phyloP scores from a whole-genome alignment of 2,113 vertebrate genomes.

The Catharus bicknelli region DNA sequence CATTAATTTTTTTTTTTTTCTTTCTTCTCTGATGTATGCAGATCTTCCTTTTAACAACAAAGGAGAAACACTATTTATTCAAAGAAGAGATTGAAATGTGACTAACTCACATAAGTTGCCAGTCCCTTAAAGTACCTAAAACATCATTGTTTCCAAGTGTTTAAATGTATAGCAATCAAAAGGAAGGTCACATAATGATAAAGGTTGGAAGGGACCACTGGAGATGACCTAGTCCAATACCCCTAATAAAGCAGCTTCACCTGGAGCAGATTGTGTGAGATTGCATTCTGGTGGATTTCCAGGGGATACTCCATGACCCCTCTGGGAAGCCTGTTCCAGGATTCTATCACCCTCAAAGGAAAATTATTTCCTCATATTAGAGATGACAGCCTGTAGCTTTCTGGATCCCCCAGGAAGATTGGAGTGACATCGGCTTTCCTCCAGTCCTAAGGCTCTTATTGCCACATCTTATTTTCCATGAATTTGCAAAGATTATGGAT shows the following conservation, averaged over 20 bases:
- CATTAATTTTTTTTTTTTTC: background rate
- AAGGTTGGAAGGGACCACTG: background rate
- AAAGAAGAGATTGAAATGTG: background rate
- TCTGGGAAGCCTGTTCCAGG: background rate
- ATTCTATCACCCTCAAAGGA: background rate
- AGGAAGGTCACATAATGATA: background rate
- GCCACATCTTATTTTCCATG: background rate
- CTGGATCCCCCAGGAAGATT: background rate
- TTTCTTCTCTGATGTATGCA: background rate
- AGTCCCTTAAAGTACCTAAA: background rate
- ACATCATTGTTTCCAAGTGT: background rate
- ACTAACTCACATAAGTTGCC: background rate
- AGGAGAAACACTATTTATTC: background rate
- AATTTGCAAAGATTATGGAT: background rate
- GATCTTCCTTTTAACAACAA: background rate
- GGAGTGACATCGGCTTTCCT: background rate
- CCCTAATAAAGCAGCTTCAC: background rate
- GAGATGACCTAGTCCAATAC: background rate
- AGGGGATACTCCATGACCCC: background rate
- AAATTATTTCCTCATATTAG: background rate
- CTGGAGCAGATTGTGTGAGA: background rate
- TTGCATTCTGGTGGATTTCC: background rate
- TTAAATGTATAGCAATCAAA: background rate
- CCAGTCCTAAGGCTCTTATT: background rate
- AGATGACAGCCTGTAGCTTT: background rate